Percentiles rank a stretch among this genome's conserved stretches.
Evolutionary conservation across 1,140 invertebrate genomes (phyloP).

Genomic region (Littorina saxatilis): DNA sequence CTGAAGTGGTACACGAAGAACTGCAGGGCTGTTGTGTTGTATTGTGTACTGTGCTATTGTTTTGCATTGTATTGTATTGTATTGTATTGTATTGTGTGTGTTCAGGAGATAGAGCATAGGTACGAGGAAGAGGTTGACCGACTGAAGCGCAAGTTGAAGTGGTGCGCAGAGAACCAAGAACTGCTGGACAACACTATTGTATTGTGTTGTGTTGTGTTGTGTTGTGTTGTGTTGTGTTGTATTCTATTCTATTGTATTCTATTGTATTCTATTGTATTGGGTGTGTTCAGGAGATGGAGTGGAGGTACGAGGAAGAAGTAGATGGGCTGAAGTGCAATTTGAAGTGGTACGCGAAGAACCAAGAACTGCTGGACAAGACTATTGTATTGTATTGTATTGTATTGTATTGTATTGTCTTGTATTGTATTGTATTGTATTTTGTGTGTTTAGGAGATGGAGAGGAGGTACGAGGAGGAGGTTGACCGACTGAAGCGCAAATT

Average conservation of each 20-base stretch:
- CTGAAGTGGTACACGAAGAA: too few relatives aligned
- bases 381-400: too few relatives aligned
- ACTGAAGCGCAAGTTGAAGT: conserved; percentile 68
- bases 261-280: too few relatives aligned
- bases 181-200: conserved; percentile 70
- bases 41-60: too few relatives aligned
- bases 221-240: too few relatives aligned
- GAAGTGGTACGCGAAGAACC: conserved; percentile 74
- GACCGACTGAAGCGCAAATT: conserved; percentile 67
- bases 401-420: too few relatives aligned
- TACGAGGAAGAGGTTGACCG: conserved; percentile 66
- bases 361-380: conserved; percentile 71
- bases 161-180: conserved; percentile 74
- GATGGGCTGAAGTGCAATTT: conserved; percentile 67
- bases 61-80: too few relatives aligned
- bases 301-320: conserved; percentile 63
- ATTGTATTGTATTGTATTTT: too few relatives aligned
- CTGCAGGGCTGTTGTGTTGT: too few relatives aligned
- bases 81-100: too few relatives aligned
- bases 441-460: conserved; percentile 65
- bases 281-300: conserved; percentile 65
- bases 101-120: conserved; percentile 64
- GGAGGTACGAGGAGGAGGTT: conserved; percentile 63
- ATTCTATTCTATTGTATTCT: too few relatives aligned
- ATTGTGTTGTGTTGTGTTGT: too few relatives aligned